phyloP scores from a whole-genome alignment of 2,113 vertebrate genomes.

The Elanoides forficatus region DNA sequence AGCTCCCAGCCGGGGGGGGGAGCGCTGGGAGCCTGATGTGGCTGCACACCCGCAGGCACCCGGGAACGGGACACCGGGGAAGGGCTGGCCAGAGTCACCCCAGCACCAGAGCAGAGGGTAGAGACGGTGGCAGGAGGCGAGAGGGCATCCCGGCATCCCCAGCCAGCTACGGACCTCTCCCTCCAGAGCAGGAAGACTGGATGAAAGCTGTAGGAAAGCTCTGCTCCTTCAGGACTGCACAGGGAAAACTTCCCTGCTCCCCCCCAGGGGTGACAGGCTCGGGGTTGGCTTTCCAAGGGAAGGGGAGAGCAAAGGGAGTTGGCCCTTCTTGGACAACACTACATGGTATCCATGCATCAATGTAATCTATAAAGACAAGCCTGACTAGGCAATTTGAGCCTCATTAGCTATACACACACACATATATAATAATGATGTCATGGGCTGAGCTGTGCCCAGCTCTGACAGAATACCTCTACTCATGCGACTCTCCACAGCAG shows the following conservation, averaged over 20 bases:
- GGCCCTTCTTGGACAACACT: background rate
- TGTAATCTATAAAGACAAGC: background rate
- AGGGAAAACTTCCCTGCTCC: background rate
- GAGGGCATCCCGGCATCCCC: background rate
- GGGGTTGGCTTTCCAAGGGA: background rate
- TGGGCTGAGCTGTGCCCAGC: background rate
- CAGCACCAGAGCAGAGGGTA: background rate
- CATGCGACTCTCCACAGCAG: fast-evolving
- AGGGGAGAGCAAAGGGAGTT: background rate
- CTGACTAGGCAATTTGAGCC: background rate
- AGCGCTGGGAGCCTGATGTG: fast-evolving
- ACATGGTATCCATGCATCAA: background rate
- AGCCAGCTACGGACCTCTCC: background rate
- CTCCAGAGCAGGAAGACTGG: fast-evolving
- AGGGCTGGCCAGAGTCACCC: background rate
- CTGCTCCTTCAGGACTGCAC: background rate
- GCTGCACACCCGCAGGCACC: background rate
- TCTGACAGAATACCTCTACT: background rate
- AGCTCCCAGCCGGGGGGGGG: background rate
- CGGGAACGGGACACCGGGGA: fast-evolving
- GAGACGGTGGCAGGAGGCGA: fast-evolving
- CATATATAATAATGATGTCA: background rate
- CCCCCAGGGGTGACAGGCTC: background rate
- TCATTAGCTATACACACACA: background rate
- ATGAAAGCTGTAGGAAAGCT: background rate